Conservation (phyloP, 2,113 vertebrate genomes). For the Cochlearius cochlearius region DNA sequence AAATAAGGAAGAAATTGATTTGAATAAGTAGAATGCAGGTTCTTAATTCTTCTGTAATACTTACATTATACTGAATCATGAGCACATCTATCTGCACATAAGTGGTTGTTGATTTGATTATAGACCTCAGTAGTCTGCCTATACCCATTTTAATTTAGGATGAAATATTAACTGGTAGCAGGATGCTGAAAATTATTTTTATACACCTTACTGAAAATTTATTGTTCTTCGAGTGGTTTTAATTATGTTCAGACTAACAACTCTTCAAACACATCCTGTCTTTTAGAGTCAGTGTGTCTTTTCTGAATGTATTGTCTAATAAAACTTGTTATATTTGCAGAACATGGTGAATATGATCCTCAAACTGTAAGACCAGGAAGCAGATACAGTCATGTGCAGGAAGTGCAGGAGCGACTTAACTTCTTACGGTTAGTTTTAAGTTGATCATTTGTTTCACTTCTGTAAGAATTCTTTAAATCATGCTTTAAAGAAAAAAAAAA, state of each 20-base stretch:
- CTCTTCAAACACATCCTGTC: neutral
- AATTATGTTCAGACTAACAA: neutral
- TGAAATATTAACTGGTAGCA: neutral
- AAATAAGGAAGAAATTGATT: neutral
- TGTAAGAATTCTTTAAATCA: neutral
- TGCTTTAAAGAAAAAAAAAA: neutral
- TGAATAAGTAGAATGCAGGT: neutral
- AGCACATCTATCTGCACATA: neutral
- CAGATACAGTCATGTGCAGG: slow-evolving; percentile 98
- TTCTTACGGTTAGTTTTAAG: slow-evolving; percentile 88
- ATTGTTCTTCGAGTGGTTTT: neutral
- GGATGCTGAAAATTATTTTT: neutral
- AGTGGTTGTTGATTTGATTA: neutral
- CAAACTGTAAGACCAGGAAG: slow-evolving; percentile 96
- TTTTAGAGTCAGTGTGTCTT: neutral
- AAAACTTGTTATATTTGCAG: slow-evolving; percentile 69
- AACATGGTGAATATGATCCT: slow-evolving; percentile 96
- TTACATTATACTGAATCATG: neutral
- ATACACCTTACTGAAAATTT: neutral
- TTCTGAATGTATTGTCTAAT: neutral
- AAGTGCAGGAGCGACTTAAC: slow-evolving; percentile 97
- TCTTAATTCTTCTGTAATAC: neutral
- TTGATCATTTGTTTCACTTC: neutral
- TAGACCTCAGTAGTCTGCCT: neutral
- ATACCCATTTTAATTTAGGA: neutral